Base-by-base conservation (phyloP, 2,888 invertebrate species). In the Podotricha telesiphe region DNA sequence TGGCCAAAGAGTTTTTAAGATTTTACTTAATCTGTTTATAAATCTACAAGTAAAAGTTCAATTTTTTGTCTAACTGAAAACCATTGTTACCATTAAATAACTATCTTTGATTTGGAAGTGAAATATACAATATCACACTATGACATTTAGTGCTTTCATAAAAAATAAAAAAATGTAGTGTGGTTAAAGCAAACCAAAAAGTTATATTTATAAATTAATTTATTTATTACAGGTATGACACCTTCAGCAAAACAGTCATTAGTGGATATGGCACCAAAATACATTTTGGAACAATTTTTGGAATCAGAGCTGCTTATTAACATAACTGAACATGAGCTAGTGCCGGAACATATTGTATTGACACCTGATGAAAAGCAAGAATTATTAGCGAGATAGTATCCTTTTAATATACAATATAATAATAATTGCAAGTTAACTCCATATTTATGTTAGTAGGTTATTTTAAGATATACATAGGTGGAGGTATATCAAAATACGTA, bases 261-360 rank as follows among this genome's bases (percentile, higher is more conserved):
- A 55, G 96, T 97, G 0, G 99, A 99, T 86, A 99, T 99, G 99
- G 99, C 99, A 0, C 99, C 99, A 0, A 99, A 99, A 86, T 99
- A 99, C 85, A 99, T 98, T 78, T 90, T 99, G 74, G 99, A 99
- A 89, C 99, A 99, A 80, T 98, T 99, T 85, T 85, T 98, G 56
- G 98, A 98, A 85, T 97, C 99, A 0, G 99, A 99, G 86, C 92
- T 99, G 58, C 93, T 99, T 62, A 99, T 99, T 75, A 99, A 99
- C 83, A 99, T 99, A 10, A 99, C 99, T 0, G 99, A 99, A 85
- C 99, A 99, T 81, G 98, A 99, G 89, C 89, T 99, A 79, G 99
- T 99, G 1, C 99, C 99, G 0, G 99, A 99, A 86, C 99, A 99
- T 89, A 99, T 99, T 66, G 98, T 99, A 2, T 96, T 99, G 94